Conservation (phyloP, 92 coral and sea anemone species). For the Palythoa heliodiscus region DNA sequence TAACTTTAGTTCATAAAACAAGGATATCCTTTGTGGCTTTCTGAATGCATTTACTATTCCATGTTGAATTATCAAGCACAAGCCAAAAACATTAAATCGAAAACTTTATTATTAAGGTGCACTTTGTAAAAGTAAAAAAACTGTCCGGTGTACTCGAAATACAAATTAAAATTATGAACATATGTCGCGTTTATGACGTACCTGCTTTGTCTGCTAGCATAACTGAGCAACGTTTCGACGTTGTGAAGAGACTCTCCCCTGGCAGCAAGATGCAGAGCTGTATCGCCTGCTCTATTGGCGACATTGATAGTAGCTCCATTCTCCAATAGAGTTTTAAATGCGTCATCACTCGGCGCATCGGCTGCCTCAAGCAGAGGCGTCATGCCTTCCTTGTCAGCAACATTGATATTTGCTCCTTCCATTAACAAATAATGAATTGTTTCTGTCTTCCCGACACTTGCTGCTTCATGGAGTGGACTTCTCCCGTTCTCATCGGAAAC, state of each 20-base stretch:
- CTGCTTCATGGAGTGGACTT: constrained; percentile 35
- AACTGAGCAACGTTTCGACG: background rate
- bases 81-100: too few relatives aligned
- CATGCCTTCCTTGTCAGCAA: constrained; percentile 28
- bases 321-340: constrained; percentile 14
- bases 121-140: too few relatives aligned
- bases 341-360: constrained; percentile 25
- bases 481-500: constrained; percentile 13
- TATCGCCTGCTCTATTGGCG: constrained; percentile 14
- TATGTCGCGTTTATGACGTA: background rate
- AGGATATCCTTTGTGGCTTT: too few relatives aligned
- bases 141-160: too few relatives aligned
- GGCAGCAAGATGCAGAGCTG: constrained; percentile 19
- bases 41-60: too few relatives aligned
- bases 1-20: too few relatives aligned
- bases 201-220: constrained; percentile 8
- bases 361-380: constrained; percentile 32
- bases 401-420: constrained; percentile 19
- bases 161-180: too few relatives aligned
- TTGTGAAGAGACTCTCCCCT: constrained; percentile 34
- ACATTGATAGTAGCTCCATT: constrained; percentile 6
- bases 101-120: too few relatives aligned
- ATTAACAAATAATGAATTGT: background rate
- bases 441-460: constrained; percentile 27
- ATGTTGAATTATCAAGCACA: too few relatives aligned